A percentile compares a stretch with the other conserved stretches of the same genome.
Evolutionary conservation across 2,797 vertebrate genomes (phyloP).

Genomic region (Crax fasciolata): DNA sequence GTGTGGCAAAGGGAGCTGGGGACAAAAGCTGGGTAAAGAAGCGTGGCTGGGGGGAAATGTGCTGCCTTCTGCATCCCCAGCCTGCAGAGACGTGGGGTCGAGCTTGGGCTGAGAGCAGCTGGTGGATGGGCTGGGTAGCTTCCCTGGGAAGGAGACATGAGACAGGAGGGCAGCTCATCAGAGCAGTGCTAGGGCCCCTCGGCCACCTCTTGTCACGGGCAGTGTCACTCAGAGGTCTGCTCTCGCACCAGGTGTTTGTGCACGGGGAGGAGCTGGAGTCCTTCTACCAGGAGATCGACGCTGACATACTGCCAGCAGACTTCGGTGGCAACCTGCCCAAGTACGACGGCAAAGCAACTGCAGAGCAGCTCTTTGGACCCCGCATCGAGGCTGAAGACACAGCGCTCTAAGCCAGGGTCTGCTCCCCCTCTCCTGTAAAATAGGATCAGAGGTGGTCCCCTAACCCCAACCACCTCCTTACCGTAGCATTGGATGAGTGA

Average conservation of each 20-base stretch:
- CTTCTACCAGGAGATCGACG: conserved; percentile 91
- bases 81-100: not conserved
- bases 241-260: conserved; percentile 89
- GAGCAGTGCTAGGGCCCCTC: not conserved
- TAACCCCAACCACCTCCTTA: conserved; percentile 7
- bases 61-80: not conserved
- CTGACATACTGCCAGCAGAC: conserved; percentile 90
- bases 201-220: not conserved
- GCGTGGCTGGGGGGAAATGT: fast-evolving
- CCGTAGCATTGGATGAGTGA: conserved; percentile 27
- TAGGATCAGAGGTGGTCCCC: not conserved
- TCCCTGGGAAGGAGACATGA: not conserved
- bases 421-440: not conserved
- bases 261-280: conserved; percentile 92
- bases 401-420: conserved; percentile 82
- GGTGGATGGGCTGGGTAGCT: not conserved
- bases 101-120: not conserved
- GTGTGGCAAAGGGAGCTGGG: conserved; percentile 1
- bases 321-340: conserved; percentile 91
- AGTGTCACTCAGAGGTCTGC: not conserved
- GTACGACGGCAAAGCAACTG: conserved; percentile 86
- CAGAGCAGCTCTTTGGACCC: conserved; percentile 90
- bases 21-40: not conserved
- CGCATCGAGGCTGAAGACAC: conserved; percentile 88
- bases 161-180: not conserved